These are phyloP conservation scores for Protomyctophum bolini DNA, from an alignment of 2,113 vertebrate genomes.

Conservation along the genomic window DNA sequence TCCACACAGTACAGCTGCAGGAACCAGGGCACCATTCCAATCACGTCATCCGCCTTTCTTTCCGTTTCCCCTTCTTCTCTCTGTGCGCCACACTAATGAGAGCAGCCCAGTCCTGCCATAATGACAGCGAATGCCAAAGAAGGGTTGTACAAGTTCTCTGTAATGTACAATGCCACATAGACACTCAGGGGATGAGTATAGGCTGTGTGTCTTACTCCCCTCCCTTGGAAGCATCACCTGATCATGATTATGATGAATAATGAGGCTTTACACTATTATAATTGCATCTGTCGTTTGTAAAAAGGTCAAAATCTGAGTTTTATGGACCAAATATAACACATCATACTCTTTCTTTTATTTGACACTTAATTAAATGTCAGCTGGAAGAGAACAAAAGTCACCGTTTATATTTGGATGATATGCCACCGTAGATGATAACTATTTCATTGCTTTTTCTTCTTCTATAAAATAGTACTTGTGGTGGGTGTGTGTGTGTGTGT, in stretches of 20 bases:
- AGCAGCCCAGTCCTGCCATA: constrained; percentile 23
- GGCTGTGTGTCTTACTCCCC: not conserved
- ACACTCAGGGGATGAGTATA: constrained; percentile 14
- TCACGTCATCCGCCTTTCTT: constrained; percentile 30
- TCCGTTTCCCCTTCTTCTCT: constrained; percentile 32
- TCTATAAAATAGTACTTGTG: not conserved
- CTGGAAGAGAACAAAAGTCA: constrained; percentile 8
- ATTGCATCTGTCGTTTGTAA: constrained; percentile 24
- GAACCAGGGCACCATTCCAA: constrained; percentile 58
- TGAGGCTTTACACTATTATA: constrained; percentile 1
- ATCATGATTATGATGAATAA: constrained; percentile 17
- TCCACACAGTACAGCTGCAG: constrained; percentile 70
- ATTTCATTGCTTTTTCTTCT: not conserved
- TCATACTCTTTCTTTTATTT: not conserved
- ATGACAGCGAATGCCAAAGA: constrained; percentile 39
- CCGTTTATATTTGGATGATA: not conserved
- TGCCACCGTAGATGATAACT: not conserved
- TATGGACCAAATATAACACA: constrained; percentile 6
- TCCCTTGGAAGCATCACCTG: constrained; percentile 18
- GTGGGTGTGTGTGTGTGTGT: not conserved
- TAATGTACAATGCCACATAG: constrained; percentile 18
- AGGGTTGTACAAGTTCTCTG: constrained; percentile 9
- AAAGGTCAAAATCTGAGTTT: constrained; percentile 17
- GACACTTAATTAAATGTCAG: constrained; percentile 25
- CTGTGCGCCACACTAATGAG: constrained; percentile 39